A percentile compares a stretch with the other conserved stretches of the same genome.
Evolutionary conservation across 1,140 invertebrate genomes (phyloP).

Genomic region (Chymomyza costata): DNA sequence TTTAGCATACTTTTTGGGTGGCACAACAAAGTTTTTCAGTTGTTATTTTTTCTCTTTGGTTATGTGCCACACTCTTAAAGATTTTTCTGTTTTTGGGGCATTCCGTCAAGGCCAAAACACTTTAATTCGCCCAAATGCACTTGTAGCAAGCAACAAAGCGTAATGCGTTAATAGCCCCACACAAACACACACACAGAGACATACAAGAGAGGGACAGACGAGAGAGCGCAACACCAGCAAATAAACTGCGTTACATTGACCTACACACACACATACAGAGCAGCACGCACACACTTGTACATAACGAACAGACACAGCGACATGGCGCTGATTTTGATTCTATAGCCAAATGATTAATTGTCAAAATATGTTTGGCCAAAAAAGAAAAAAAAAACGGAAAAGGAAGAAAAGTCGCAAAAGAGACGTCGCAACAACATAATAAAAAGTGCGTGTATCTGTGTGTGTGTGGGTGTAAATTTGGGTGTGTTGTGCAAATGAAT

Average conservation of each 20-base stretch:
- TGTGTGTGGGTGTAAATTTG: constrained; percentile 13
- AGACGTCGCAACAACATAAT: constrained; percentile 56
- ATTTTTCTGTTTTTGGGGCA: neutral
- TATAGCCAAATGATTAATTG: constrained; percentile 60
- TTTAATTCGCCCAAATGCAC: constrained; percentile 29
- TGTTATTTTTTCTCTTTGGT: neutral
- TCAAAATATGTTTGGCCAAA: constrained; percentile 68
- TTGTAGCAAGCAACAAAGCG: constrained; percentile 27
- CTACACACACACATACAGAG: constrained; percentile 46
- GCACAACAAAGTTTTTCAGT: neutral
- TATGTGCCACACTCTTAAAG: constrained; percentile 13
- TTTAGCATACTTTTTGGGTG: constrained; percentile 38
- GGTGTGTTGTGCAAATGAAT: constrained; percentile 34
- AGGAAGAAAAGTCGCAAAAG: constrained; percentile 1
- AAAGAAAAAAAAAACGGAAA: constrained; percentile 21
- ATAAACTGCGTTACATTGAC: constrained; percentile 56
- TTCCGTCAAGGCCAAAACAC: constrained; percentile 35
- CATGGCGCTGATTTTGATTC: constrained; percentile 39
- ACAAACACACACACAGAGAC: too few species aligned
- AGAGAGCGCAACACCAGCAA: too few species aligned
- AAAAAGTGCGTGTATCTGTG: constrained; percentile 50
- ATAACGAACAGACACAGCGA: constrained; percentile 26
- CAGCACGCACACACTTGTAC: constrained; percentile 4
- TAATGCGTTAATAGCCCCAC: constrained; percentile 49
- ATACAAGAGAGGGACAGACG: too few species aligned